Percentiles rank a stretch among this genome's conserved stretches.
Conservation (phyloP, 2,113 vertebrate genomes). For the Columbina picui region DNA sequence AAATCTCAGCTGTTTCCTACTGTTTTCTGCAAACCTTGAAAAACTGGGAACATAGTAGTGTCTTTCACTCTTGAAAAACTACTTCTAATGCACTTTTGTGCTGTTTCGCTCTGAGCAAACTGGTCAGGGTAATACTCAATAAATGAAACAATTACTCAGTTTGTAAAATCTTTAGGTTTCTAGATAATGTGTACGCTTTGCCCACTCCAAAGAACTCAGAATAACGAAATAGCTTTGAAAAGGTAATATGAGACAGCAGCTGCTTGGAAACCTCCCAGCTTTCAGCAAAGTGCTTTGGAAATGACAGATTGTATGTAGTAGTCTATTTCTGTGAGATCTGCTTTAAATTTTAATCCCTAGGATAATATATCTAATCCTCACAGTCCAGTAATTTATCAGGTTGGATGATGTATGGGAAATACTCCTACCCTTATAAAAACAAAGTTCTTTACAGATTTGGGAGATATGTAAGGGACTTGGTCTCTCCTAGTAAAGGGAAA, state of each 20-base stretch:
- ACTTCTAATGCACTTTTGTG: background rate
- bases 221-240: background rate
- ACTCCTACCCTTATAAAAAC: background rate
- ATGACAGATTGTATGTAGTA: background rate
- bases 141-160: background rate
- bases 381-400: background rate
- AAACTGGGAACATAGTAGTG: background rate
- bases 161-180: background rate
- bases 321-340: background rate
- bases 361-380: background rate
- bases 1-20: background rate
- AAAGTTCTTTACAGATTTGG: background rate
- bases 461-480: fast-evolving
- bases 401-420: background rate
- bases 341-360: background rate
- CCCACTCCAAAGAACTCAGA: background rate
- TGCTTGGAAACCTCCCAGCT: background rate
- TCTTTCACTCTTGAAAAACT: background rate
- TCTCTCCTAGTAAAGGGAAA: background rate
- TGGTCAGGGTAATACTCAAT: fast-evolving
- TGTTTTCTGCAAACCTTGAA: background rate
- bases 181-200: background rate
- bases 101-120: background rate
- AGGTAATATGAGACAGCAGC: background rate
- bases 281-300: background rate